These are phyloP conservation scores for Hermetia illucens DNA, from an alignment of 1,140 invertebrate genomes.

Conservation along the genomic window DNA sequence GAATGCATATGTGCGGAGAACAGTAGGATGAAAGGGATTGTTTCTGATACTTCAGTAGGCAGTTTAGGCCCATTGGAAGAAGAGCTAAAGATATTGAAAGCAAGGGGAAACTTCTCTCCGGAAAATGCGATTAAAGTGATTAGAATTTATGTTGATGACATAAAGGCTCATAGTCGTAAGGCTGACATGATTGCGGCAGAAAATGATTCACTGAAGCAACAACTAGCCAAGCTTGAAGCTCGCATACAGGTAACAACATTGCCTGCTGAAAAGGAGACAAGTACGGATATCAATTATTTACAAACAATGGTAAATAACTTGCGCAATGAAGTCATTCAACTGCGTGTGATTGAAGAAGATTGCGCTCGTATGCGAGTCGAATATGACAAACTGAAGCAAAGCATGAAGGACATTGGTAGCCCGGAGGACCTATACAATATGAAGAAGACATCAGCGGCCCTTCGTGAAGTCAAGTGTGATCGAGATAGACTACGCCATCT, in stretches of 20 bases:
- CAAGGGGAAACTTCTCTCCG: constrained; percentile 10
- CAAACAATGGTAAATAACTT: constrained; percentile 17
- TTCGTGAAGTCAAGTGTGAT: neutral
- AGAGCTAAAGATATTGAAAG: constrained; percentile 16
- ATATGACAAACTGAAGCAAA: neutral
- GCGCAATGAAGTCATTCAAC: constrained; percentile 15
- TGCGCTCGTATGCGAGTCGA: neutral
- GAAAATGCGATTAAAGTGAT: constrained; percentile 16
- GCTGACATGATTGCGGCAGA: constrained; percentile 19
- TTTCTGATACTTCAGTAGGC: too few relatives aligned
- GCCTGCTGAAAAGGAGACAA: constrained; percentile 15
- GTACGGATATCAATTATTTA: constrained; percentile 16
- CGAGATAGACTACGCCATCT: neutral
- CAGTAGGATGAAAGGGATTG: constrained; percentile 18
- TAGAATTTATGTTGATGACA: constrained; percentile 10
- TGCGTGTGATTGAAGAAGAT: constrained; percentile 19
- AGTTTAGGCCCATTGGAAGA: constrained; percentile 14
- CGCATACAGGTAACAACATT: constrained; percentile 14
- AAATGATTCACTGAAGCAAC: constrained; percentile 17
- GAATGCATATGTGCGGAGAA: constrained; percentile 10
- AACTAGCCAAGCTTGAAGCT: constrained; percentile 18
- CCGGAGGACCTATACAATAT: neutral
- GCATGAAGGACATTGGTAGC: neutral
- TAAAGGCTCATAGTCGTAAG: constrained; percentile 22
- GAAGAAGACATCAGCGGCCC: neutral